These are phyloP conservation scores for Molorchus minor DNA, from an alignment of 2,888 invertebrate species.

Conservation along the genomic window DNA sequence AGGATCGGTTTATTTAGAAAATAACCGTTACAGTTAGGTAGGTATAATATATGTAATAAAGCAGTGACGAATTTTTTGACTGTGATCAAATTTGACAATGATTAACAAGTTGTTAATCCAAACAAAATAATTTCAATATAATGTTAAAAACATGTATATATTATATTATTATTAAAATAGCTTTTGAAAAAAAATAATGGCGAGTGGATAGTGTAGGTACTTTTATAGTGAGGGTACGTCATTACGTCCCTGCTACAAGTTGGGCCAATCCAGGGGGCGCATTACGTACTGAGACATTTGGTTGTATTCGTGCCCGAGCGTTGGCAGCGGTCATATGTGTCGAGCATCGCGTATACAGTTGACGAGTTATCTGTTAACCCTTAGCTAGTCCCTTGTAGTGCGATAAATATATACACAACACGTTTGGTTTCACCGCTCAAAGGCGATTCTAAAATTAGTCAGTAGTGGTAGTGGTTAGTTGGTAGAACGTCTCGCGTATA, in stretches of 20 bases:
- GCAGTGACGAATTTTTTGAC: too few relatives aligned
- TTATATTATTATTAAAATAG: too few relatives aligned
- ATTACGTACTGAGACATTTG: slow-evolving; percentile 47
- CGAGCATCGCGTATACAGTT: slow-evolving; percentile 41
- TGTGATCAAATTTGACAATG: too few relatives aligned
- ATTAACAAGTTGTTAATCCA: too few relatives aligned
- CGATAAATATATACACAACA: slow-evolving; percentile 15
- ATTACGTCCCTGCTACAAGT: slow-evolving; percentile 47
- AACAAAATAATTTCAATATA: too few relatives aligned
- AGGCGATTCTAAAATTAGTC: slow-evolving; percentile 55
- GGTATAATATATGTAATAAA: too few relatives aligned
- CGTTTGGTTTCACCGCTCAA: slow-evolving; percentile 47
- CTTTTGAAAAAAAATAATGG: too few relatives aligned
- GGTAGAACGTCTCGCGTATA: slow-evolving; percentile 36
- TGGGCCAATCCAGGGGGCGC: slow-evolving; percentile 56
- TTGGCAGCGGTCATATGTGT: slow-evolving; percentile 48
- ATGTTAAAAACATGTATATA: too few relatives aligned
- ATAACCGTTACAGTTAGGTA: too few relatives aligned
- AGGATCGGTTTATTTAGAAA: too few relatives aligned
- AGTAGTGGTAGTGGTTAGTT: slow-evolving; percentile 47
- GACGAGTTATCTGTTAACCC: slow-evolving; percentile 46
- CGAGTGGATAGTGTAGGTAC: too few relatives aligned
- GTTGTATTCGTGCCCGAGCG: slow-evolving; percentile 49
- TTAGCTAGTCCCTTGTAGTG: slow-evolving; percentile 44
- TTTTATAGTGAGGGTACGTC: slow-evolving; percentile 30